Conservation (phyloP, 1,140 invertebrate species). For the Agrilus planipennis region DNA sequence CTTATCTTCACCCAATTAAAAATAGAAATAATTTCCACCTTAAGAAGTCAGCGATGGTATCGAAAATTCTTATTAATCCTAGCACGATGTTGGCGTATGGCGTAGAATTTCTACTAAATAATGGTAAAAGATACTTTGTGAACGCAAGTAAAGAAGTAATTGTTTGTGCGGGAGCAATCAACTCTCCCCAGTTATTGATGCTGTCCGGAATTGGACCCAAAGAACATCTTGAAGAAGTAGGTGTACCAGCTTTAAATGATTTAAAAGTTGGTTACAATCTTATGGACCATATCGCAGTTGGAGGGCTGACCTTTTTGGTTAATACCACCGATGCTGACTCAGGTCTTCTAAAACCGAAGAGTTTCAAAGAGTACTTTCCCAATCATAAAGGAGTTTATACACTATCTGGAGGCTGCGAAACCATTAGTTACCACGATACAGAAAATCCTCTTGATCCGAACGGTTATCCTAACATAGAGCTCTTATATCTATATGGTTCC, state of each 20-base stretch:
- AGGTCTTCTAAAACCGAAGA: slow-evolving; percentile 17
- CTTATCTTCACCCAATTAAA: slow-evolving; percentile 56
- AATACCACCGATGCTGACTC: slow-evolving; percentile 35
- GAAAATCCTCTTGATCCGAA: slow-evolving; percentile 43
- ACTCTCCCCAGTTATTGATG: slow-evolving; percentile 68
- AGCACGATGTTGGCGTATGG: slow-evolving; percentile 49
- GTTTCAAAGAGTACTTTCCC: slow-evolving; percentile 37
- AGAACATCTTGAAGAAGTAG: slow-evolving; percentile 44
- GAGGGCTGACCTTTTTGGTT: slow-evolving; percentile 53
- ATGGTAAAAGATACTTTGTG: slow-evolving; percentile 42
- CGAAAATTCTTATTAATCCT: slow-evolving; percentile 60
- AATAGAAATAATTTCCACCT: slow-evolving; percentile 52
- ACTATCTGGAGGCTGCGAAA: slow-evolving; percentile 70
- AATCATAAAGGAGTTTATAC: slow-evolving; percentile 57
- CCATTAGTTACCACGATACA: slow-evolving; percentile 50
- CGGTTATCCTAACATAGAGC: slow-evolving; percentile 62
- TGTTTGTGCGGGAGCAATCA: slow-evolving; percentile 60
- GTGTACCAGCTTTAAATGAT: slow-evolving; percentile 53
- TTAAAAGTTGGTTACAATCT: slow-evolving; percentile 66
- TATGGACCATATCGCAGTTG: slow-evolving; percentile 65
- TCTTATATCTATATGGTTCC: slow-evolving; percentile 48
- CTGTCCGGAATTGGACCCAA: slow-evolving; percentile 66
- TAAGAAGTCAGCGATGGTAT: slow-evolving; percentile 50
- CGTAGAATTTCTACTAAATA: slow-evolving; percentile 46
- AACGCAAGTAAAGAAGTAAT: slow-evolving; percentile 60